Base-by-base conservation (phyloP, 2,797 vertebrate species). In the Nothura maculosa region DNA sequence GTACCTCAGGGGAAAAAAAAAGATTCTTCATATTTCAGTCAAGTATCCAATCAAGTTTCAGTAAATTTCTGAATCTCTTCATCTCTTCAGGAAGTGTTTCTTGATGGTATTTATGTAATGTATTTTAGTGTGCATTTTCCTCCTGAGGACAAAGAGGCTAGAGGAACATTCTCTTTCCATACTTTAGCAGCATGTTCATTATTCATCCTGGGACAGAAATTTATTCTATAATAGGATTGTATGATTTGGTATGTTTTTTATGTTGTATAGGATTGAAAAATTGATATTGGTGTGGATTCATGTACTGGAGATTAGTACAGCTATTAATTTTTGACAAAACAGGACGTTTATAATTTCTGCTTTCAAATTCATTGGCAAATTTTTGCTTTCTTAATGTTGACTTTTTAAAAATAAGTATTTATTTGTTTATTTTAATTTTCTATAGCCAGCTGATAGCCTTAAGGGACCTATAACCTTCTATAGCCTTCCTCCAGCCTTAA, bases 121-220 rank as follows among this genome's bases (percentile, higher is more conserved):
- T 4, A 50, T 9, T 45, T 70, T 16, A 55, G 1, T 14, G 50
- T 22, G 4, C n/a, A 36, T 74, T 69, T 89, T 81, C 11, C 12
- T 83, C 8, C 6, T 55, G 7, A 76, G 18, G 3, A 55, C 50
- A 38, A 64, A n/a, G 3, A 2, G 2, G n/a, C 64, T 62, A 0
- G 47, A 63, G 9, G 36, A 77, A 25, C 28, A 38, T 38, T 28
- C 34, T 48, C 34, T 18, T 17, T 27, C n/a, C 48, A 24, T 32
- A 47, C 28, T 30, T 30, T 54, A 54, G 52, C 52, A 48, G 7
- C 6, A 9, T 12, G 36, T 32, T n/a, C 21, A 14, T 22, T 63
- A 14, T 22, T 63, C 36, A 17, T 77, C n/a, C 47, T 9, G 12
- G 22, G 18, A 17, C 34, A 50, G 16, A 48, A 48, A 62, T 30